These are phyloP conservation scores for Gracilinanus agilis DNA, from an alignment of 2,113 vertebrate genomes.

Conservation along the genomic window DNA sequence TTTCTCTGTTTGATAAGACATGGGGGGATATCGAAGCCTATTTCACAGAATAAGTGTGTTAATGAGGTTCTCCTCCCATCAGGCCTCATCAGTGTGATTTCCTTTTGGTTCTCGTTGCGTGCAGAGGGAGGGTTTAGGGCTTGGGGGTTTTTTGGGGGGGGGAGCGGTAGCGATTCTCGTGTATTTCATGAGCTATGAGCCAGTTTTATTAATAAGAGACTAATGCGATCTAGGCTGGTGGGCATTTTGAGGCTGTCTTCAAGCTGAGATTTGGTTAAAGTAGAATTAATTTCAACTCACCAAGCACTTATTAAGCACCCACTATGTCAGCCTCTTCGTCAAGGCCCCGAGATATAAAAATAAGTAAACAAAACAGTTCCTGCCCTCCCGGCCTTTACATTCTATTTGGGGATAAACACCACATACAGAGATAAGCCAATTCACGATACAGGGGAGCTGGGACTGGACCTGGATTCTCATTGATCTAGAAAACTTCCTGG, in stretches of 20 bases:
- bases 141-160: conserved; percentile 10
- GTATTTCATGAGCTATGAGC: background rate
- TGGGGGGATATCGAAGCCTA: background rate
- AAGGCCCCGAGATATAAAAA: background rate
- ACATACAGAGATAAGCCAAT: background rate
- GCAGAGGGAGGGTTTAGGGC: conserved; percentile 7
- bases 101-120: background rate
- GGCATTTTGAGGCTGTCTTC: background rate
- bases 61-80: conserved; percentile 26
- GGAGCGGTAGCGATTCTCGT: conserved; percentile 1
- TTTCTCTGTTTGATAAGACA: conserved; percentile 20
- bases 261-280: background rate
- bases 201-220: conserved; percentile 26
- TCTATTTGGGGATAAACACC: background rate
- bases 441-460: background rate
- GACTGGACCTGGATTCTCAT: background rate
- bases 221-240: background rate
- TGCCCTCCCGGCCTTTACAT: background rate
- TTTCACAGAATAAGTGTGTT: background rate
- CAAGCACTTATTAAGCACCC: background rate
- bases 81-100: conserved; percentile 25
- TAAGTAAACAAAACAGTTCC: background rate
- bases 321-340: background rate
- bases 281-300: conserved; percentile 10
- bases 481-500: background rate